phyloP scores from a whole-genome alignment of 1,140 invertebrate species.

The Microplitis demolitor region DNA sequence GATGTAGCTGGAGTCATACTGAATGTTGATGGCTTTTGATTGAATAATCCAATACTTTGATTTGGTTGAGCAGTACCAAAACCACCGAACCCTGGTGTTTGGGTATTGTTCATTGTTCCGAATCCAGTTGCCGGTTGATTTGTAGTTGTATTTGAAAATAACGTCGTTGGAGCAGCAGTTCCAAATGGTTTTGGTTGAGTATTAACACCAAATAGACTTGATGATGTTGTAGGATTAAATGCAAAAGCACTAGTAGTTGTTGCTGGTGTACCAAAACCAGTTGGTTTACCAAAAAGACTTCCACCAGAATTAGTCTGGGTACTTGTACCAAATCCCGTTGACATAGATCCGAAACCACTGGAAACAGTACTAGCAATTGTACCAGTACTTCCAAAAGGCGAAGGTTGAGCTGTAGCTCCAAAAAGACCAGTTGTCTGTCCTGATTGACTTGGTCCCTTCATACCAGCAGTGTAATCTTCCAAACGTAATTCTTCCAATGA shows the following conservation, averaged over 20 bases:
- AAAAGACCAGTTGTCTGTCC: slow-evolving; percentile 64
- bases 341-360: slow-evolving; percentile 61
- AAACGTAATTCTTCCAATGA: slow-evolving; percentile 90
- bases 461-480: slow-evolving; percentile 90
- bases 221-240: slow-evolving; percentile 58
- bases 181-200: slow-evolving; percentile 60
- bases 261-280: slow-evolving; percentile 63
- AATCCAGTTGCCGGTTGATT: slow-evolving; percentile 54
- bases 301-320: slow-evolving; percentile 50
- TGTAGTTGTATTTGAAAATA: slow-evolving; percentile 51
- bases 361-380: slow-evolving; percentile 55
- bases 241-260: slow-evolving; percentile 66
- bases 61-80: slow-evolving; percentile 57
- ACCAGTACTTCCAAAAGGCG: slow-evolving; percentile 58
- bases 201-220: slow-evolving; percentile 57
- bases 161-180: slow-evolving; percentile 47
- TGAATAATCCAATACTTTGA: slow-evolving; percentile 60
- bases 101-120: slow-evolving; percentile 49
- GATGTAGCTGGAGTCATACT: slow-evolving; percentile 54
- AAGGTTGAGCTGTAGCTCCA: slow-evolving; percentile 55
- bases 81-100: slow-evolving; percentile 54
- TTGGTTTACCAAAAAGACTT: slow-evolving; percentile 58
- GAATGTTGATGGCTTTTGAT: slow-evolving; percentile 60
- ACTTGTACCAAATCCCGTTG: slow-evolving; percentile 63
- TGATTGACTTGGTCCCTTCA: slow-evolving; percentile 73